phyloP scores from a whole-genome alignment of 64 coral and sea anemone species.

The Acropora yongei region DNA sequence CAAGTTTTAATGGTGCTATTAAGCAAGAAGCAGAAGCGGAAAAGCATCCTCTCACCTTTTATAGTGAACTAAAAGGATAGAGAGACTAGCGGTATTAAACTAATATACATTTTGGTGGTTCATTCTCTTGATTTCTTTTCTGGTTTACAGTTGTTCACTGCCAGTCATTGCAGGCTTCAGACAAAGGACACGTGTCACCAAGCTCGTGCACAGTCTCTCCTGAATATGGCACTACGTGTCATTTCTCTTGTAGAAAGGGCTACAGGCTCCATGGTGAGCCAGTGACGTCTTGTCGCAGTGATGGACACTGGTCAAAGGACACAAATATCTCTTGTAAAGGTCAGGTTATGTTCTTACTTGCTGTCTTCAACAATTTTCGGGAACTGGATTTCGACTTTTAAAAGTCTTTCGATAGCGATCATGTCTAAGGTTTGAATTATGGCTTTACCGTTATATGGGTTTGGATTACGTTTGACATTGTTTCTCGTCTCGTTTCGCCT shows the following conservation, averaged over 20 bases:
- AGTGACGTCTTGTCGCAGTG: constrained; percentile 15
- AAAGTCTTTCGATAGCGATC: not conserved
- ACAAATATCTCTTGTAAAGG: constrained; percentile 40
- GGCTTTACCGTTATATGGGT: not conserved
- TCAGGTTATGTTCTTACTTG: not conserved
- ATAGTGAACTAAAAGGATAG: not conserved
- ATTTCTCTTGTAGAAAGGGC: constrained; percentile 46
- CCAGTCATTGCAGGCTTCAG: not conserved
- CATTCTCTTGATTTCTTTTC: not conserved
- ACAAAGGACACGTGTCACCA: constrained; percentile 1
- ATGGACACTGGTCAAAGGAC: constrained; percentile 44
- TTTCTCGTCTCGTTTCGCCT: not conserved
- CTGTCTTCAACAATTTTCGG: not conserved
- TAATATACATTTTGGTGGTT: not conserved
- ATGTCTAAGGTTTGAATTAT: not conserved
- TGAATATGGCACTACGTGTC: constrained; percentile 20
- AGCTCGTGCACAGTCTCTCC: constrained; percentile 31
- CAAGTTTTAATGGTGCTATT: not conserved
- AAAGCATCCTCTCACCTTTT: not conserved
- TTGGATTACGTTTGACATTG: not conserved
- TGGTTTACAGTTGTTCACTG: constrained; percentile 18
- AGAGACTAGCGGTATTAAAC: not conserved
- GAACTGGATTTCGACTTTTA: not conserved
- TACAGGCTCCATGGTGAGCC: constrained; percentile 33
- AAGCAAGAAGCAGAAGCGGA: not conserved